Conservation (phyloP, 1,140 invertebrate genomes). For the Drosophila neocordata region DNA sequence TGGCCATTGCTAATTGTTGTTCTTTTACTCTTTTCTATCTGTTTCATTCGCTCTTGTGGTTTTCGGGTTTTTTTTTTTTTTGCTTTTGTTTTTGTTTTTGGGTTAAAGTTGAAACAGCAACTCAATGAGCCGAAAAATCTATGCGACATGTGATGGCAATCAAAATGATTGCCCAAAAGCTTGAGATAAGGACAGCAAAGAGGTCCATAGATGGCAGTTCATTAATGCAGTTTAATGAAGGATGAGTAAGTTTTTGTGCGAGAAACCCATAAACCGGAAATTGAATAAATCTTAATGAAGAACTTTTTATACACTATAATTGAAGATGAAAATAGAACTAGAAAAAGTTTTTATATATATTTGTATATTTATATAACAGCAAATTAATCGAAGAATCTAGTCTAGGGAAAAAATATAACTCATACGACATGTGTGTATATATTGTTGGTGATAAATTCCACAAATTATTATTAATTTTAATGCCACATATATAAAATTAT, state of each 20-base stretch:
- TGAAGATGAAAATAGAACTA: no score
- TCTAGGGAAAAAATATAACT: no score
- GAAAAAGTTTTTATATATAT: no score
- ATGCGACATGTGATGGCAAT: slow-evolving; percentile 79
- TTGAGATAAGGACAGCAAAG: slow-evolving; percentile 6
- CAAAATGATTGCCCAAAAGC: slow-evolving; percentile 57
- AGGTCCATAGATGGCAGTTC: slow-evolving; percentile 30
- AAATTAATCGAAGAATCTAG: no score
- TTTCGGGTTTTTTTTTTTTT: background rate
- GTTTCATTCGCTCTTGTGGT: background rate
- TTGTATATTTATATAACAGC: no score
- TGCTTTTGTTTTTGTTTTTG: background rate
- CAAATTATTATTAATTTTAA: no score
- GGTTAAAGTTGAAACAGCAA: slow-evolving; percentile 17
- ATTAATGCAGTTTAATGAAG: slow-evolving; percentile 72
- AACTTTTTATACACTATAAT: background rate
- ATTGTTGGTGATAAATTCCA: no score
- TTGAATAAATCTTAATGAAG: slow-evolving; percentile 7
- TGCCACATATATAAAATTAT: no score
- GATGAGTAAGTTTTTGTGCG: slow-evolving; percentile 52
- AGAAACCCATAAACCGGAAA: background rate
- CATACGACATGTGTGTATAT: no score
- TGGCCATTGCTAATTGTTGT: slow-evolving; percentile 70
- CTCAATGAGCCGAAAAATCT: slow-evolving; percentile 74
- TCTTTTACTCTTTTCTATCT: slow-evolving; percentile 16